Base-by-base conservation (phyloP, 1,140 invertebrate genomes). In the Ips nitidus region DNA sequence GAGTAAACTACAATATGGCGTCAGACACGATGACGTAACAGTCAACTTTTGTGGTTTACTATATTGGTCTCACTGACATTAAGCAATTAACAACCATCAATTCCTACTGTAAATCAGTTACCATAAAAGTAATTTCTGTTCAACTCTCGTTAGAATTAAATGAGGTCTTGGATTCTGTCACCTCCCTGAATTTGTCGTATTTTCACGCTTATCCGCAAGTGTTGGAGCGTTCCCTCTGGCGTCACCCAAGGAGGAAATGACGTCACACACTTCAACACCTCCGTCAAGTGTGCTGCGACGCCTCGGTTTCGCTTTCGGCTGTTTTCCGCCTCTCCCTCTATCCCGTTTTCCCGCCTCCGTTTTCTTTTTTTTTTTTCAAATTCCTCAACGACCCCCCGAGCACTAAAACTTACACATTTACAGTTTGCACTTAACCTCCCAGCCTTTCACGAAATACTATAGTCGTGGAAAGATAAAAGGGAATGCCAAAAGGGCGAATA, bases 251-350 rank as follows among this genome's bases (percentile, higher is more conserved):
- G 73, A 75, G 72, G 73, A 75, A 76, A 76, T 74, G 63, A 74
- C 73, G 76, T 75, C 75, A 74, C 72, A 74, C 75, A 76, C 75
- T 73, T 74, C 72, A 71, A 72, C 76, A 77, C 76, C 74, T 75
- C 60, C 66, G 67, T 66, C 75, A 69, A 73, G 72, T 71, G 72
- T 67, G 60, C 64, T 52, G 62, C 56, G 69, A 70, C 61, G 69
- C 69, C 67, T 69, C 59, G 52, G 41, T 8, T 63, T 63, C 52
- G 65, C 65, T 66, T 66, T 66, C 42, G 65, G 65, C 65, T 66
- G 55, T 66, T 66, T 52, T 50, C 42, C 56, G 38, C 41, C 66
- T 6, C 39, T 45, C 58, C 61, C 42, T 52, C 45, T 59, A n/a
- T 42, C 41, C 39, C 4, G 41, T 40, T 47, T 45, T 36, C 4